Evolutionary conservation across 2,113 vertebrate species (phyloP), one percentile per base, ranked within the genome.

Genomic region (Misgurnus mizolepis): DNA sequence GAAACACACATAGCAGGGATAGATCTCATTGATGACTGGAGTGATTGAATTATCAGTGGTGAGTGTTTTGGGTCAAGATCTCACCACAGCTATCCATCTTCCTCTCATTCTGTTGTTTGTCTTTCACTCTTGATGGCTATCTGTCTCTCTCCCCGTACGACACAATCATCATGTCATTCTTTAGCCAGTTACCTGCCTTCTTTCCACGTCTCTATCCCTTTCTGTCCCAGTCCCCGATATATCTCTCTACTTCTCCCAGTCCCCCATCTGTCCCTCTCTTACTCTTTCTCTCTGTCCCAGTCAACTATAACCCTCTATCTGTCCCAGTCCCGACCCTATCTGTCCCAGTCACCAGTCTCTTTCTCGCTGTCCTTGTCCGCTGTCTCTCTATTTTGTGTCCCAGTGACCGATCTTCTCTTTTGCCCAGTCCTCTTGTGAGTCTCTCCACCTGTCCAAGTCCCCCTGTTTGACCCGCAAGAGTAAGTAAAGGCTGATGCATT

Each of bases 401-500:
- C 27, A 34, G 3, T 34, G 27, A 34, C 27, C 3, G 27, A 1
- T 34, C 27, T 34, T 34, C 27, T 34, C 27, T 34, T 34, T 22
- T 22, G 22, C 22, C 22, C 1, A 34, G 27, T 34, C 27, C 27
- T 3, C 27, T 34, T 34, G 27, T 34, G 27, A 34, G 27, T 34
- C 27, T 34, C 27, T 34, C 27, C 27, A 34, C 27, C 27, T 34
- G 27, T 34, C 27, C 27, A 34, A 34, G 27, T 34, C 27, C 27
- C 27, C 50, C 86, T 41, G 22, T 22, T 1, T 22, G 22, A 22
- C 22, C 89, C 87, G 89, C 87, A 89, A 90, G 89, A 89, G 89
- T 87, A 89, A 91, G 92, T 92, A 91, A 91, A 90, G 86, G 90
- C 86, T 82, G 72, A 80, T 65, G 83, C 70, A 78, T 93, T 93